Evolutionary conservation across 1,140 invertebrate species (phyloP).

Genomic region (Argopecten irradians): DNA sequence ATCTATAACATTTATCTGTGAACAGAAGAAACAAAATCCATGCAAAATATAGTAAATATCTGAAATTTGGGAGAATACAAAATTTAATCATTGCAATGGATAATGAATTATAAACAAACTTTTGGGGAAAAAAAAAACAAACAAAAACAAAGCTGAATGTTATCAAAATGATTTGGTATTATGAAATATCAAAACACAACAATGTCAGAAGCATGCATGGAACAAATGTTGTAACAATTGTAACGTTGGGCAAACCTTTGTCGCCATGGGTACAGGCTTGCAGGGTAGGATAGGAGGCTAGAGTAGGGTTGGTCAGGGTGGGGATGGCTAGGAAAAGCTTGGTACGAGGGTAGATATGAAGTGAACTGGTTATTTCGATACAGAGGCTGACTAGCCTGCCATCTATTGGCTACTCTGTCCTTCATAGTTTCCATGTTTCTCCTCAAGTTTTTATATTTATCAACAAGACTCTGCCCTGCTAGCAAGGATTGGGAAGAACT

Average conservation of each 20-base stretch:
- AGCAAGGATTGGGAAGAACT: background rate
- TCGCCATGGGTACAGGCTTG: background rate
- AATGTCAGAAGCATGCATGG: no score
- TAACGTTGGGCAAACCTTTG: background rate
- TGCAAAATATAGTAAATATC: no score
- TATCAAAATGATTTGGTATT: no score
- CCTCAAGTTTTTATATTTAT: background rate
- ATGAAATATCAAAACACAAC: no score
- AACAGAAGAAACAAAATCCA: no score
- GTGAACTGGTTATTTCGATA: background rate
- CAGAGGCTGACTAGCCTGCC: background rate
- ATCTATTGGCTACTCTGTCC: background rate
- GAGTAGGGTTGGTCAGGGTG: background rate
- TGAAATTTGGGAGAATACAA: no score
- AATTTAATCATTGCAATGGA: no score
- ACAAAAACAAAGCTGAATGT: no score
- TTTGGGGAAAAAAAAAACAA: no score
- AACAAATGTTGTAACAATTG: no score
- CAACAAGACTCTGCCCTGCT: background rate
- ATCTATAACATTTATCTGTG: no score
- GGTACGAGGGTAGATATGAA: background rate
- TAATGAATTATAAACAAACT: no score
- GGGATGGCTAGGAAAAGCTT: background rate
- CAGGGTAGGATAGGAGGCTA: background rate
- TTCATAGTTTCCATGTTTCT: background rate